Conservation (phyloP, 2,113 vertebrate species). For the Paradisaea rubra region DNA sequence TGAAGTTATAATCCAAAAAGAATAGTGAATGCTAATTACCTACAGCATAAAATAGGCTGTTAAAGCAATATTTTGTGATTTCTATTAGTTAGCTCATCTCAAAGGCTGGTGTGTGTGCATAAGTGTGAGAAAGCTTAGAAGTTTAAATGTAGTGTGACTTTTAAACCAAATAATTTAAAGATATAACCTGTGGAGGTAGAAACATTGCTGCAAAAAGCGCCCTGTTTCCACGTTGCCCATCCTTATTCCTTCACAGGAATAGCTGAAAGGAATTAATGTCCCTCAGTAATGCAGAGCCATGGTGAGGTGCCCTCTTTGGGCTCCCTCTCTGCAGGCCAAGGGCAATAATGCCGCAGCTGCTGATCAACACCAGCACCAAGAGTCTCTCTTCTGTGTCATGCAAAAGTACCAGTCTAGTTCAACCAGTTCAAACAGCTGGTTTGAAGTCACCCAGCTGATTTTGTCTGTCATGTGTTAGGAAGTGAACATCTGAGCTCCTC, state of each 20-base stretch:
- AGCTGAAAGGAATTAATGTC: neutral
- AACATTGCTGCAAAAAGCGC: fast-evolving
- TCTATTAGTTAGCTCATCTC: neutral
- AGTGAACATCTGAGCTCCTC: neutral
- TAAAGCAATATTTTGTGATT: neutral
- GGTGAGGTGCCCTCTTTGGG: neutral
- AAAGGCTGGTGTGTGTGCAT: neutral
- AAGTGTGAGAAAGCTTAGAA: neutral
- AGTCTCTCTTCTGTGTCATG: neutral
- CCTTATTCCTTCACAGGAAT: neutral
- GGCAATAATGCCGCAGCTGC: neutral
- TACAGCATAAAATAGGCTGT: neutral
- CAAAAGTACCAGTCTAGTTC: neutral
- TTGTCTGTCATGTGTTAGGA: neutral
- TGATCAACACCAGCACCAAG: neutral
- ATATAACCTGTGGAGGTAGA: neutral
- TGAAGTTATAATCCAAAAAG: neutral
- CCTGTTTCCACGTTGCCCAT: neutral
- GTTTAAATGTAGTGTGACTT: neutral
- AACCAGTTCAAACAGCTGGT: neutral
- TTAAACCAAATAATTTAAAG: neutral
- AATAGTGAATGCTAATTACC: neutral
- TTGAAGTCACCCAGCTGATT: neutral
- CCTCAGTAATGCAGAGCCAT: neutral
- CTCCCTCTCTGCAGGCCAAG: neutral